phyloP scores from a whole-genome alignment of 2,797 vertebrate genomes.

The Smutsia gigantea region DNA sequence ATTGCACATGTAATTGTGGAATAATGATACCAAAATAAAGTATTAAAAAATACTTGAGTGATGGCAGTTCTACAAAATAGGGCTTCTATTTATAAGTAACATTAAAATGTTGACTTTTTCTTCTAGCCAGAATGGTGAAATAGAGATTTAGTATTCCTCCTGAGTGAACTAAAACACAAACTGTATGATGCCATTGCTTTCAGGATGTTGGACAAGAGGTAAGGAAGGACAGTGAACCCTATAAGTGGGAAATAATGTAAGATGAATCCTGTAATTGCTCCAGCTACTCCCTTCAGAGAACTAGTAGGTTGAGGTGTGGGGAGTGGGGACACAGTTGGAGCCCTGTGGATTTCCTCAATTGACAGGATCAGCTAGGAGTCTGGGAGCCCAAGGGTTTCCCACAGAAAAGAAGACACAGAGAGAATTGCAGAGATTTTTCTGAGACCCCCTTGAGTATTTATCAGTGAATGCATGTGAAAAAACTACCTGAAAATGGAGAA shows the following conservation, averaged over 20 bases:
- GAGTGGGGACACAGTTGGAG: neutral
- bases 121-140: neutral
- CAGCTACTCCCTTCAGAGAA: neutral
- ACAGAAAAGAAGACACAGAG: neutral
- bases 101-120: neutral
- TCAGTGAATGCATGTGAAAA: neutral
- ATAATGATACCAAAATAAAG: too few species aligned
- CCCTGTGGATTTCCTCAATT: neutral
- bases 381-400: neutral
- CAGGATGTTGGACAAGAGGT: neutral
- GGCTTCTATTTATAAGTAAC: neutral
- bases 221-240: neutral
- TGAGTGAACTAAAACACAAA: neutral
- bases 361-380: neutral
- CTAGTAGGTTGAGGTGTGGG: neutral
- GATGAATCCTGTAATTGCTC: neutral
- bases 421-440: neutral
- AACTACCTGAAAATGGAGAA: neutral
- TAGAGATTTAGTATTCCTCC: neutral
- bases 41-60: too few species aligned
- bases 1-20: too few species aligned
- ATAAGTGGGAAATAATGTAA: neutral
- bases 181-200: neutral
- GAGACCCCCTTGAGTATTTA: neutral
- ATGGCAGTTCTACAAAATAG: neutral